Evolutionary conservation across 2,797 vertebrate genomes (phyloP).

Genomic region (Arctocebus calabarensis): DNA sequence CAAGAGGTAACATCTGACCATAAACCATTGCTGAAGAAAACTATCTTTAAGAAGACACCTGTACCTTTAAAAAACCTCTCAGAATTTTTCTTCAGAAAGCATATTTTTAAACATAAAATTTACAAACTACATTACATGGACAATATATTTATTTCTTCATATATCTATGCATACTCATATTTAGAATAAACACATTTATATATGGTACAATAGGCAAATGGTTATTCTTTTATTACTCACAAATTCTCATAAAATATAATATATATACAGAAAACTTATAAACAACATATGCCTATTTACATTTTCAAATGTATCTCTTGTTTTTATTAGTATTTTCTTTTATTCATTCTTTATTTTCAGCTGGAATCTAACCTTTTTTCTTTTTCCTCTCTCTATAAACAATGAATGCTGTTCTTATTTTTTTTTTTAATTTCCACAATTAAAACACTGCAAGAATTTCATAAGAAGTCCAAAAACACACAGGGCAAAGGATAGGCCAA

Average conservation of each 20-base stretch:
- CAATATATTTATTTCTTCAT: slow-evolving; percentile 1
- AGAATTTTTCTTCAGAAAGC: background rate
- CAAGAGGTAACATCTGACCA: slow-evolving; percentile 28
- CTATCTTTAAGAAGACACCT: background rate
- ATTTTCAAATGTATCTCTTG: slow-evolving; percentile 51
- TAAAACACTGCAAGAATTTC: slow-evolving; percentile 63
- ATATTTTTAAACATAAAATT: slow-evolving; percentile 59
- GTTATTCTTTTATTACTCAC: slow-evolving; percentile 36
- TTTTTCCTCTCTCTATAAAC: slow-evolving; percentile 27
- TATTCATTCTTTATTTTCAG: slow-evolving; percentile 48
- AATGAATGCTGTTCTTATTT: background rate
- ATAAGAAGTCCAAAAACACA: slow-evolving; percentile 63
- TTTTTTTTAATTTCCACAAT: slow-evolving; percentile 51
- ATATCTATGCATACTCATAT: background rate
- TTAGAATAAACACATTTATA: slow-evolving; percentile 58
- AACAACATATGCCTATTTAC: slow-evolving; percentile 30
- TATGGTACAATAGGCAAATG: slow-evolving; percentile 40
- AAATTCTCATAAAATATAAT: slow-evolving; percentile 65
- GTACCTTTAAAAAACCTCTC: background rate
- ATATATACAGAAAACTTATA: slow-evolving; percentile 63
- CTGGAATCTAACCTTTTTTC: slow-evolving; percentile 44
- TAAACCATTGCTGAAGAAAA: slow-evolving; percentile 34
- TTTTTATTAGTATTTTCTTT: slow-evolving; percentile 36
- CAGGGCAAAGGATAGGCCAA: slow-evolving; percentile 69
- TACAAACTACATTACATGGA: slow-evolving; percentile 23